Evolutionary conservation across 2,113 vertebrate species (phyloP), one percentile per base, ranked within the genome.

Genomic region (Onychostruthus taczanowskii): DNA sequence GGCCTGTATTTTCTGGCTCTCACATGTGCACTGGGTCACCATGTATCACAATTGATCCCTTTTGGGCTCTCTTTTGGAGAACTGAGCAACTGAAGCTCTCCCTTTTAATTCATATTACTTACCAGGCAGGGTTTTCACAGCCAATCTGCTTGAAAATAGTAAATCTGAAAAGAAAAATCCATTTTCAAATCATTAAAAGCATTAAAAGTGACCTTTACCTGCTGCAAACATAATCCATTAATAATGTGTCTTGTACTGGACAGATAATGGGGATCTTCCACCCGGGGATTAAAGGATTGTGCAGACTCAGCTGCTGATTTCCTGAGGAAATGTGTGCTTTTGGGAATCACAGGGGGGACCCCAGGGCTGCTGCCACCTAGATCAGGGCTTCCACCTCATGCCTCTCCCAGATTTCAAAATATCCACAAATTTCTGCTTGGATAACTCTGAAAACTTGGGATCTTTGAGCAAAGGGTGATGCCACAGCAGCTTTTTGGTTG

Each of bases 141-240:
- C 50, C 91, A 93, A 84, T 66, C 67, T 77, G 74, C 84, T 93
- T 79, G 73, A 92, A 97, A 97, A 94, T 78, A 95, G 90, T 89
- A 79, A 95, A 96, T 96, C 93, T 75, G 78, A 72, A 94, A 97
- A 87, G 85, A 96, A 97, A 97, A 97, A 97, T 94, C 94, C 93
- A 91, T 87, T 91, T 95, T 94, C 66, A 92, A 97, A 97, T 97
- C 96, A 97, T 98, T 98, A 97, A 96, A 97, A 95, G 91, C 86
- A 96, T 98, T 97, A 90, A 85, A 95, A 97, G 72, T 96, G 97
- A 97, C 97, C 97, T 98, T 98, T 97, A 93, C 96, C 92, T 96
- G 93, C 90, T 94, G 93, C 95, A 97, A 95, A 89, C n/a, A 20
- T 96, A 98, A 98, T 97, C 97, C 89, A 12, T 97, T 98, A 96